Percentiles rank a stretch among this genome's conserved stretches.
Evolutionary conservation across 2,888 invertebrate species (phyloP).

Genomic region (Lingula anatina): DNA sequence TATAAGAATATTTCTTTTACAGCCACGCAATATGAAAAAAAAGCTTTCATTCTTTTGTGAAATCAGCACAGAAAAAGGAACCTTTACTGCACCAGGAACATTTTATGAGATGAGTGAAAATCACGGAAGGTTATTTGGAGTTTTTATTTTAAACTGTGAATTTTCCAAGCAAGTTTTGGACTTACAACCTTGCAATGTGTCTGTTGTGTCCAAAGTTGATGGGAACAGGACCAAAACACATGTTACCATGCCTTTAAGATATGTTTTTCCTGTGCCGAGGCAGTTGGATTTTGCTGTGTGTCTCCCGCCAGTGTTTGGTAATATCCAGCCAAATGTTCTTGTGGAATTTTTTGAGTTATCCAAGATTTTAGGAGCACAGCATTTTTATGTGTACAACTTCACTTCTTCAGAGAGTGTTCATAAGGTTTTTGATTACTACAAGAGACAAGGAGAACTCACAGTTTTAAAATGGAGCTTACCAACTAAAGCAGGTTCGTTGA

Average conservation of each 20-base stretch:
- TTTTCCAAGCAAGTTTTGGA: neutral
- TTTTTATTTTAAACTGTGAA: slow-evolving; percentile 21
- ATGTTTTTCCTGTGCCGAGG: slow-evolving; percentile 3
- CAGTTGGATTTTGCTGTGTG: slow-evolving; percentile 29
- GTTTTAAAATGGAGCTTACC: slow-evolving; percentile 33
- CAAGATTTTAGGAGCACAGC: slow-evolving; percentile 34
- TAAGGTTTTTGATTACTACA: slow-evolving; percentile 25
- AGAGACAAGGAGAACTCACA: slow-evolving; percentile 14
- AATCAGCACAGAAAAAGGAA: slow-evolving; percentile 10
- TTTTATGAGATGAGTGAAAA: slow-evolving; percentile 41
- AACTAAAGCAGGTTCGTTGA: slow-evolving; percentile 13
- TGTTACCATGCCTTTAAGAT: slow-evolving; percentile 12
- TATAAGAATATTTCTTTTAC: slow-evolving; percentile 25
- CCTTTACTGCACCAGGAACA: slow-evolving; percentile 7
- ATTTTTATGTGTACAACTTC: slow-evolving; percentile 37
- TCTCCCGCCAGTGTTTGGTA: slow-evolving; percentile 40
- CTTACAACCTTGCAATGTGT: slow-evolving; percentile 13
- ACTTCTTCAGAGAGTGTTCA: slow-evolving; percentile 15
- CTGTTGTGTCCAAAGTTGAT: slow-evolving; percentile 9
- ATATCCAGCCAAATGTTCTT: slow-evolving; percentile 18
- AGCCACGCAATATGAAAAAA: slow-evolving; percentile 14
- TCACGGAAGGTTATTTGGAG: slow-evolving; percentile 33
- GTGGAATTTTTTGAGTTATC: slow-evolving; percentile 40
- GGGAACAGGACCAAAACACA: slow-evolving; percentile 3
- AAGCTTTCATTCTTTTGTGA: slow-evolving; percentile 18